Base-by-base conservation (phyloP, 2,797 vertebrate genomes). In the Microhierax caerulescens region DNA sequence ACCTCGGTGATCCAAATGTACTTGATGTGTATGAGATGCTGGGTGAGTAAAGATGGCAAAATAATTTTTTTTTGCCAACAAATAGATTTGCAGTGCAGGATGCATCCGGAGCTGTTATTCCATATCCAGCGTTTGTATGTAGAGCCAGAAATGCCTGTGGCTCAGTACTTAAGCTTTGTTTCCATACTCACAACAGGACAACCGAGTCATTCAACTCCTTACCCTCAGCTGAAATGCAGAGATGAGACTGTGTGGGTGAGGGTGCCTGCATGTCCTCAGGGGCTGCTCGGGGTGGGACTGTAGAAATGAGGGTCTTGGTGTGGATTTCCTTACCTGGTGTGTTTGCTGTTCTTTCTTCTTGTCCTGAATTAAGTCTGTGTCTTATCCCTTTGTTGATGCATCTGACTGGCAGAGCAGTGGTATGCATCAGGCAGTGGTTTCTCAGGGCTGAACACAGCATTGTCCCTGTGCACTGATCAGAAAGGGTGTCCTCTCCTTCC, bases 11-110 rank as follows among this genome's bases (percentile, higher is more conserved):
- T 88, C 76, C 76, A 72, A 73, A 28, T 32, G 53, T 75, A 13
- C 82, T 77, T 51, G 64, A 30, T 91, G 75, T 32, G 18, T 39
- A 9, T 68, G 76, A 88, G 82, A 57, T 54, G 48, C 45, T 36
- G 79, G 23, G 30, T 75, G 91, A 91, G 41, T 88, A 81, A 93
- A 87, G 77, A 72, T 63, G 65, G 76, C 60, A 93, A 88, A 90
- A 80, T 43, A 39, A 59, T 6, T 15, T 23, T 69, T 37, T 92
- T 57, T 47, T 79, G 68, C 77, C 93, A 89, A 36, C 41, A 54
- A 41, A 25, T 37, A 60, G 23, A 36, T 83, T 90, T 75, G 36
- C 30, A 43, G 41, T 11, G 17, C 0, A 16, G 79, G 74, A n/a
- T 64, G 32, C 60, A 70, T 36, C 59, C 0, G 0, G 12, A 64